phyloP scores from a whole-genome alignment of 2,797 vertebrate species.

The Takifugu ocellatus region DNA sequence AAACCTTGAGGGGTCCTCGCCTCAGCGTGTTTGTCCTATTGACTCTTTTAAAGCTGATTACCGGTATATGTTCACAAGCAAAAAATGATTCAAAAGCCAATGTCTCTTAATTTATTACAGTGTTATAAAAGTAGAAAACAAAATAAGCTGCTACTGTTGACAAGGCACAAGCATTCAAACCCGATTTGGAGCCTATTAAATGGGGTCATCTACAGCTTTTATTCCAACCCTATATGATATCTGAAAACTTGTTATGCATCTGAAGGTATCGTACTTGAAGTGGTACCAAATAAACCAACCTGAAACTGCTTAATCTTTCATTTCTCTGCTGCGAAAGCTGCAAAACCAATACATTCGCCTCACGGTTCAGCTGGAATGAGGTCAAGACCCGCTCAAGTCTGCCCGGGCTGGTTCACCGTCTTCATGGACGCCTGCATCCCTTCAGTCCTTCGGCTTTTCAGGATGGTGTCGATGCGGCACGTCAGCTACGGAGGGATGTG shows the following conservation, averaged over 20 bases:
- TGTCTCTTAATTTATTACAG: conserved; percentile 17
- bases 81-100: not conserved
- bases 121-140: not conserved
- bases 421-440: not conserved
- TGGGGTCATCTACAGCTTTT: too few species aligned
- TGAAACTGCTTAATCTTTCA: too few species aligned
- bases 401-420: conserved; percentile 9
- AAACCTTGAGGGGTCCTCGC: conserved; percentile 15
- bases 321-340: too few species aligned
- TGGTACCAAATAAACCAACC: too few species aligned
- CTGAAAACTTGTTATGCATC: too few species aligned
- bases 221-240: too few species aligned
- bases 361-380: not conserved
- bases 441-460: conserved; percentile 39
- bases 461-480: conserved; percentile 43
- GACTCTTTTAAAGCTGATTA: not conserved
- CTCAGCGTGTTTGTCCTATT: conserved; percentile 16
- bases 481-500: conserved; percentile 49
- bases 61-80: not conserved
- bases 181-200: too few species aligned
- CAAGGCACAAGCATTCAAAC: too few species aligned
- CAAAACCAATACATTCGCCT: conserved; percentile 1
- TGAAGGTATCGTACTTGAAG: too few species aligned
- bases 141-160: not conserved
- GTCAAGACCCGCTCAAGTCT: conserved; percentile 2